Evolutionary conservation across 2,113 vertebrate species (phyloP), one percentile per base, ranked within the genome.

Genomic region (Aphyosemion australe): DNA sequence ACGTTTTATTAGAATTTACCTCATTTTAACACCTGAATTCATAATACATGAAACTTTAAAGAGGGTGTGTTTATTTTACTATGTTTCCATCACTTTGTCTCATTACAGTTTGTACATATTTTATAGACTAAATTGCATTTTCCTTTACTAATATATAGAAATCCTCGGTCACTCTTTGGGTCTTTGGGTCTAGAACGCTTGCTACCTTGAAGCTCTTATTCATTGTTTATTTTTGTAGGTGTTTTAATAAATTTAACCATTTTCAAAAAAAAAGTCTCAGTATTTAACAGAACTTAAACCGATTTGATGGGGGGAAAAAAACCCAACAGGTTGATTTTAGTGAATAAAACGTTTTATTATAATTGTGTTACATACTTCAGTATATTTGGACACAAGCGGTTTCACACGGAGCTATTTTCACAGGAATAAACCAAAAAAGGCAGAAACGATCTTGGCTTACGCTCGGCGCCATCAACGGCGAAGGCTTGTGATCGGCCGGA

Each of bases 161-260:
- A 84, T 74, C 39, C 74, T 74, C 3, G 26, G 83, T 87, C 69
- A 70, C 69, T 78, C 78, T 86, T 73, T 74, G 88, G 83, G 78
- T 86, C 67, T 89, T 73, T 87, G 84, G n/a, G n/a, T n/a, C n/a
- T 92, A 83, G 88, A 85, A 84, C 4, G 88, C 89, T 91, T 85
- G 87, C 86, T 90, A 78, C 77, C 74, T 89, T 90, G 62, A 87
- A 73, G 82, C 84, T 45, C 69, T 81, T n/a, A n/a, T n/a, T 87
- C 79, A 67, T 70, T 69, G 84, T 84, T 86, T 90, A 90, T 92
- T 92, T 94, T 93, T 93, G 85, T 92, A 92, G 91, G 89, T 89
- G 89, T 88, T 92, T 92, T 87, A 93, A 92, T 93, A 93, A 93
- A 93, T 76, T 80, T 80, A 90, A 87, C 18, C 86, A 89, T 92